Evolutionary conservation across 1,140 invertebrate species (phyloP).

Genomic region (Drosophila grimshawi): DNA sequence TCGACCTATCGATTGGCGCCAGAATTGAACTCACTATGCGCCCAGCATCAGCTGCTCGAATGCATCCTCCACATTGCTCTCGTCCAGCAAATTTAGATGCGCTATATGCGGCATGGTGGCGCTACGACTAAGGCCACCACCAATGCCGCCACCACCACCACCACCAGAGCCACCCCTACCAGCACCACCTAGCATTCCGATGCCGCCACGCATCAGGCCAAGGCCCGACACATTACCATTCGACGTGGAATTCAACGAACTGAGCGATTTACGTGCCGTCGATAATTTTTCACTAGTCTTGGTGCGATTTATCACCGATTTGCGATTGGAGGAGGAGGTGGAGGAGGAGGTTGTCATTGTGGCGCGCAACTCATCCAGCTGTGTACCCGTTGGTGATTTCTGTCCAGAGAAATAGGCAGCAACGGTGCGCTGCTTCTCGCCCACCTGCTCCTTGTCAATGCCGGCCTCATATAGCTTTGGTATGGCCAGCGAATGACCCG

Average conservation of each 20-base stretch:
- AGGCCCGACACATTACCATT: slow-evolving; percentile 81
- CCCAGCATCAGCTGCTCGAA: slow-evolving; percentile 90
- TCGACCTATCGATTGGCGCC: not conserved
- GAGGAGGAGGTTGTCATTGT: slow-evolving; percentile 40
- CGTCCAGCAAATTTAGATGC: slow-evolving; percentile 88
- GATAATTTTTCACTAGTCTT: slow-evolving; percentile 85
- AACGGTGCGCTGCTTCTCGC: slow-evolving; percentile 91
- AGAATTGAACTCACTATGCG: slow-evolving; percentile 56
- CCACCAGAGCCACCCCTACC: slow-evolving; percentile 52
- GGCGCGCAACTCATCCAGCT: slow-evolving; percentile 54
- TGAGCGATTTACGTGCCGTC: slow-evolving; percentile 79
- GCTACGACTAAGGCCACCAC: slow-evolving; percentile 86
- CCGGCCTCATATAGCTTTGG: slow-evolving; percentile 92
- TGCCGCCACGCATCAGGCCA: slow-evolving; percentile 66
- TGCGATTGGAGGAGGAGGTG: slow-evolving; percentile 53
- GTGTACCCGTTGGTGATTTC: slow-evolving; percentile 71
- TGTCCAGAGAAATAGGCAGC: slow-evolving; percentile 90
- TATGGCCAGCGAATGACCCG: slow-evolving; percentile 88
- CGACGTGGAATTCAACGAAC: slow-evolving; percentile 61
- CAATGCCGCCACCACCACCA: slow-evolving; percentile 60
- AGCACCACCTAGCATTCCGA: slow-evolving; percentile 64
- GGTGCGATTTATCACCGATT: slow-evolving; percentile 85
- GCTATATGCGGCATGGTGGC: slow-evolving; percentile 90
- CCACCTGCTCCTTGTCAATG: slow-evolving; percentile 89
- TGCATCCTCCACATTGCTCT: slow-evolving; percentile 90